Conservation (phyloP, 2,113 vertebrate species). For the Percopsis transmontana region DNA sequence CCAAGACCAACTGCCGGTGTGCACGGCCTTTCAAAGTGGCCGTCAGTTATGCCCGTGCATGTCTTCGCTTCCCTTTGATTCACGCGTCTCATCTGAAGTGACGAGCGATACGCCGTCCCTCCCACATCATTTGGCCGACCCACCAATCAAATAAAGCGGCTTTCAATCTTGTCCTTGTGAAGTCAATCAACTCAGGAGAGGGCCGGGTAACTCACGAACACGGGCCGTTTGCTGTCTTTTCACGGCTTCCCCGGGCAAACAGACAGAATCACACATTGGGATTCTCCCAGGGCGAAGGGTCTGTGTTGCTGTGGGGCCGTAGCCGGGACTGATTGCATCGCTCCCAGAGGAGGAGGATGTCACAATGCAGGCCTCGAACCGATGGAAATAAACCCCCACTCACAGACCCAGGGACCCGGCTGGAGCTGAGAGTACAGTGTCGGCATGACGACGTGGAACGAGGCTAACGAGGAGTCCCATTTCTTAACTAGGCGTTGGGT, state of each 20-base stretch:
- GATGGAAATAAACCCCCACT: constrained; percentile 21
- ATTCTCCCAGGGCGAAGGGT: constrained; percentile 52
- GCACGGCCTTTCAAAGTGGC: constrained; percentile 58
- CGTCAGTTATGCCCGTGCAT: constrained; percentile 64
- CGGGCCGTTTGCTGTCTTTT: constrained; percentile 55
- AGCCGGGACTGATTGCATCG: constrained; percentile 71
- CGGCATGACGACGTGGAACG: constrained; percentile 3
- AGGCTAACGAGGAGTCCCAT: not conserved
- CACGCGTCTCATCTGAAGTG: constrained; percentile 50
- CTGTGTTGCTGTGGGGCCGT: constrained; percentile 53
- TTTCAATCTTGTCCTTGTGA: constrained; percentile 68
- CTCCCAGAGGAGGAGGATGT: constrained; percentile 67
- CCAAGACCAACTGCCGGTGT: constrained; percentile 50
- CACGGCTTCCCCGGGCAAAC: constrained; percentile 56
- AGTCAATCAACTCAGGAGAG: constrained; percentile 64
- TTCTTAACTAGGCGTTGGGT: constrained; percentile 11
- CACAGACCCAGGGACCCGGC: constrained; percentile 38
- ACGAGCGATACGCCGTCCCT: constrained; percentile 47
- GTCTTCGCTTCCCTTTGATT: constrained; percentile 62
- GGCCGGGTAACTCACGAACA: constrained; percentile 40
- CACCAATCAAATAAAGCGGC: constrained; percentile 64
- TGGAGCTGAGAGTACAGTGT: constrained; percentile 20
- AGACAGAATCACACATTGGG: constrained; percentile 54
- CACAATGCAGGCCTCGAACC: constrained; percentile 43
- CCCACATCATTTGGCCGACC: constrained; percentile 37